Evolutionary conservation across 2,797 vertebrate genomes (phyloP).

Genomic region (Cossypha heuglini): DNA sequence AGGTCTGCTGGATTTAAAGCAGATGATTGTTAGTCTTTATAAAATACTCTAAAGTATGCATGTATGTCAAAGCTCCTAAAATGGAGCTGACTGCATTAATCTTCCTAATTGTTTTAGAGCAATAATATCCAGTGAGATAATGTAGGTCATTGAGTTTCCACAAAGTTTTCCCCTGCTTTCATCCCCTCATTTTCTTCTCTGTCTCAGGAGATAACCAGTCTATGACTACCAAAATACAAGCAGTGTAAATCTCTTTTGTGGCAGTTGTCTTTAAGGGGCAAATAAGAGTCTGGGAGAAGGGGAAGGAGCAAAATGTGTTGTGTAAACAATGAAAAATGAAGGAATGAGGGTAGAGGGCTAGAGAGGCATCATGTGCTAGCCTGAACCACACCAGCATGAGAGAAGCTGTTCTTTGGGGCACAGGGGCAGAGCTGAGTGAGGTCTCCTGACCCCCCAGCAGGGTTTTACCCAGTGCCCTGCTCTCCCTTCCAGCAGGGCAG

Average conservation of each 20-base stretch:
- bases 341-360: neutral
- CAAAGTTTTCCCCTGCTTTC: neutral
- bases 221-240: neutral
- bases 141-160: neutral
- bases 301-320: neutral
- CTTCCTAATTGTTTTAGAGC: conserved; percentile 4
- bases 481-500: neutral
- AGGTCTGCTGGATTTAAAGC: neutral
- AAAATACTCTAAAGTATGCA: neutral
- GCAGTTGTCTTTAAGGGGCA: neutral
- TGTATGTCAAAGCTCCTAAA: neutral
- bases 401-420: neutral
- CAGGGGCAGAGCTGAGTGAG: neutral
- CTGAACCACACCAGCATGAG: neutral
- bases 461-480: rapidly evolving
- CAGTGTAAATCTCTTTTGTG: neutral
- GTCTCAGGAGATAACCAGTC: neutral
- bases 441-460: neutral
- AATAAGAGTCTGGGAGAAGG: neutral
- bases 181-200: neutral
- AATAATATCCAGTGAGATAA: neutral
- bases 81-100: neutral
- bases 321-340: neutral
- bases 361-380: rapidly evolving
- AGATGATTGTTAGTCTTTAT: neutral